These are phyloP conservation scores for Creontiades dilutus DNA, from an alignment of 2,888 invertebrate species.

Conservation along the genomic window DNA sequence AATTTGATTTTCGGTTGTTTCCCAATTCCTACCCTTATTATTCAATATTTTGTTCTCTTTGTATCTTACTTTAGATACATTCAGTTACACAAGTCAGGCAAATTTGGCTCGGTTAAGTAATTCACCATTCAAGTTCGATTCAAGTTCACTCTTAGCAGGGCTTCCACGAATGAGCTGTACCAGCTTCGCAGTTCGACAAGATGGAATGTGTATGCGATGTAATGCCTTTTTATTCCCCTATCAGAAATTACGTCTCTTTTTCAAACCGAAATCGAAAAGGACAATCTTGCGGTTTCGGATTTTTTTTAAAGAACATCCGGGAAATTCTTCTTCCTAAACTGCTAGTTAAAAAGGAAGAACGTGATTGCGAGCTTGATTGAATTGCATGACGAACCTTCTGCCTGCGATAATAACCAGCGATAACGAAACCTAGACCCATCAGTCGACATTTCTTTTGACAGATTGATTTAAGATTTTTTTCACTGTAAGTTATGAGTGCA, in stretches of 20 bases:
- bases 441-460: neutral
- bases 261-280: neutral
- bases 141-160: no score
- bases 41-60: no score
- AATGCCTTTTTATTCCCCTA: no score
- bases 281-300: neutral
- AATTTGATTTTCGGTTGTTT: no score
- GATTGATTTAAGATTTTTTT: neutral
- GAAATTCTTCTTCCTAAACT: constrained; percentile 26
- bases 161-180: no score
- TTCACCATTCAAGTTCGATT: no score
- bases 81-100: no score
- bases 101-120: no score
- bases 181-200: no score
- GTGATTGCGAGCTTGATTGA: neutral
- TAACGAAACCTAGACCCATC: neutral
- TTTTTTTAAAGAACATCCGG: constrained; percentile 2
- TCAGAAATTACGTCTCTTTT: neutral
- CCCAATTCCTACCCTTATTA: no score
- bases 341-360: neutral
- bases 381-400: neutral
- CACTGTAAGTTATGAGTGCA: neutral
- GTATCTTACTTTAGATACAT: no score
- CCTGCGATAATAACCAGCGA: neutral
- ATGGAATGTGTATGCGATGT: no score